These are phyloP conservation scores for Agrochola circellaris DNA, from an alignment of 2,888 invertebrate species.

Conservation along the genomic window DNA sequence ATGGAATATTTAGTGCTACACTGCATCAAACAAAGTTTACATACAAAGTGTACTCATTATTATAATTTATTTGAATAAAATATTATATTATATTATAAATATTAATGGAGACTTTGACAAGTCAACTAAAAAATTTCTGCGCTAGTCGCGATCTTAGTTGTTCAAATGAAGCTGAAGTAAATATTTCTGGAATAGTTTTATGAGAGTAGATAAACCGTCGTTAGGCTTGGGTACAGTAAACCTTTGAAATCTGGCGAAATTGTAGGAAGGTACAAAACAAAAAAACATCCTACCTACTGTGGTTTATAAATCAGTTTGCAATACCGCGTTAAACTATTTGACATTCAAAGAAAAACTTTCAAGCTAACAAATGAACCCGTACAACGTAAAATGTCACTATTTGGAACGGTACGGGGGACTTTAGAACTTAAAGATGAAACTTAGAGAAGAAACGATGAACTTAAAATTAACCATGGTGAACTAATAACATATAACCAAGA, in stretches of 20 bases:
- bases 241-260: too few relatives aligned
- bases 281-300: neutral
- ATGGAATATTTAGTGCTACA: neutral
- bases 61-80: too few relatives aligned
- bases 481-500: slow-evolving; percentile 3
- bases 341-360: neutral
- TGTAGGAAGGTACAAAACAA: neutral
- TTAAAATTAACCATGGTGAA: neutral
- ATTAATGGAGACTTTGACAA: neutral
- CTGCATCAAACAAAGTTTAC: too few relatives aligned
- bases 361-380: neutral
- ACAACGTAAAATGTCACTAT: too few relatives aligned
- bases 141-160: neutral
- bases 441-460: slow-evolving; percentile 2
- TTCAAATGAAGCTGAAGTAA: neutral
- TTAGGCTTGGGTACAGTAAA: neutral
- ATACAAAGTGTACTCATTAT: slow-evolving; percentile 5
- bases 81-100: too few relatives aligned
- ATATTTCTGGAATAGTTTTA: neutral
- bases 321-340: neutral
- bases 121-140: neutral
- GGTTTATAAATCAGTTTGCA: neutral
- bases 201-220: neutral
- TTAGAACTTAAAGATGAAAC: neutral
- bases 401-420: neutral